Evolutionary conservation across 23 tunicate genomes (phyloP).

Genomic region (Halocynthia aurantium): DNA sequence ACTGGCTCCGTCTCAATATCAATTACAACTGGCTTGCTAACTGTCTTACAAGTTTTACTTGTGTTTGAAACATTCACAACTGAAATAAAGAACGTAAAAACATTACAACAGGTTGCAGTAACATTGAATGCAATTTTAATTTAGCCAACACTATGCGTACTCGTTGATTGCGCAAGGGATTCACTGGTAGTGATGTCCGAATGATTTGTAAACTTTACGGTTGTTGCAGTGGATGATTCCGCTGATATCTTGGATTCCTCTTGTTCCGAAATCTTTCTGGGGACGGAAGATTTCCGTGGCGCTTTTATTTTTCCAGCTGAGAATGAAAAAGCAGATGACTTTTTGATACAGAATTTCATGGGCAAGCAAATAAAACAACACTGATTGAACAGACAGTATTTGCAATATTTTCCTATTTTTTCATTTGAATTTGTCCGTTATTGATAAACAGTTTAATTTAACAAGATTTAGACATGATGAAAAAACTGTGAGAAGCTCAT

Average conservation of each 20-base stretch:
- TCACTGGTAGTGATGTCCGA: conserved; percentile 4
- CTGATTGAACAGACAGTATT: not conserved
- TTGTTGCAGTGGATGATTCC: not conserved
- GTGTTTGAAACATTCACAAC: not conserved
- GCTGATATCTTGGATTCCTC: conserved; percentile 8
- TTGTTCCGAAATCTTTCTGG: conserved; percentile 10
- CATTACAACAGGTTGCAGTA: conserved; percentile 1
- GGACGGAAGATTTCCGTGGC: conserved; percentile 17
- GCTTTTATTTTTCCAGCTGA: not conserved
- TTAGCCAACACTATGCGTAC: not conserved
- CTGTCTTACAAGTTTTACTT: no score
- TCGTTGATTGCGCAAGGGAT: not conserved
- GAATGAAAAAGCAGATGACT: not conserved
- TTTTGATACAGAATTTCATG: not conserved
- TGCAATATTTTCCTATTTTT: no score
- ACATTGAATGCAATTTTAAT: not conserved
- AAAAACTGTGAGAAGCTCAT: no score
- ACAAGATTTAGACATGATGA: no score
- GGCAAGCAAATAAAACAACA: not conserved
- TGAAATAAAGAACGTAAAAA: not conserved
- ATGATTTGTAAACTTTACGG: not conserved
- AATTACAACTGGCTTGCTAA: conserved; percentile 12
- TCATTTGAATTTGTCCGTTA: no score
- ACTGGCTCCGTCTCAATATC: not conserved
- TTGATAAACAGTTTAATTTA: no score